Evolutionary conservation across 2,113 vertebrate species (phyloP), one percentile per base, ranked within the genome.

Genomic region (Tiliqua scincoides): DNA sequence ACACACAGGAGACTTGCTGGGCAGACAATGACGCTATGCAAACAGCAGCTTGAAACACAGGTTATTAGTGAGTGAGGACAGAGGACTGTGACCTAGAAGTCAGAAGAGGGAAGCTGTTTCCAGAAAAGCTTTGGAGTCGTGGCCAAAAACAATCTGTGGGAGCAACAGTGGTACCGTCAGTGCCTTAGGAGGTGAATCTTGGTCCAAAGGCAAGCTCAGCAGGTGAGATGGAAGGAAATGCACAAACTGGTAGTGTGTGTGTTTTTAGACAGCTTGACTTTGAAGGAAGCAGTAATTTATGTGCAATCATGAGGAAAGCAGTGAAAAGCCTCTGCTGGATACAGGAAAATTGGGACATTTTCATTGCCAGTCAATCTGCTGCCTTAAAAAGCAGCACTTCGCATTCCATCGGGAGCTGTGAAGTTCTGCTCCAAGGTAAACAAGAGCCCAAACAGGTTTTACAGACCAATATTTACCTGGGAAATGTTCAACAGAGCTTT

Each of bases 221-320:
- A 90, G 90, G 91, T 91, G 82, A 93, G 85, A 91, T 79, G 92
- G 89, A 91, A 91, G 89, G 94, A 94, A 93, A 93, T 88, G 43
- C 89, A 87, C 0, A 40, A 90, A 83, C 90, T 92, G 87, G 85
- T 92, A 90, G 84, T 93, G 83, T 92, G 85, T 61, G 89, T 86
- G 92, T 87, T 83, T 90, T 92, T 74, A 90, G 90, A 89, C 87
- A 95, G 88, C 87, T 91, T 91, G 83, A 52, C 92, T 93, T 95
- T 82, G 88, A 91, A 91, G 73, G 71, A 88, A 93, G 57, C 77
- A 79, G 48, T 92, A 91, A 93, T 95, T 94, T 94, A 91, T 93
- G 54, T 92, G 89, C 67, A 91, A 71, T 93, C 95, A 91, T 89
- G 75, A 93, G 81, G 79, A 93, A 93, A 93, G 21, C 80, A 91